Percentiles rank a stretch among this genome's conserved stretches.
Evolutionary conservation across 1,140 invertebrate species (phyloP).

Genomic region (Leptoteleia sp.): DNA sequence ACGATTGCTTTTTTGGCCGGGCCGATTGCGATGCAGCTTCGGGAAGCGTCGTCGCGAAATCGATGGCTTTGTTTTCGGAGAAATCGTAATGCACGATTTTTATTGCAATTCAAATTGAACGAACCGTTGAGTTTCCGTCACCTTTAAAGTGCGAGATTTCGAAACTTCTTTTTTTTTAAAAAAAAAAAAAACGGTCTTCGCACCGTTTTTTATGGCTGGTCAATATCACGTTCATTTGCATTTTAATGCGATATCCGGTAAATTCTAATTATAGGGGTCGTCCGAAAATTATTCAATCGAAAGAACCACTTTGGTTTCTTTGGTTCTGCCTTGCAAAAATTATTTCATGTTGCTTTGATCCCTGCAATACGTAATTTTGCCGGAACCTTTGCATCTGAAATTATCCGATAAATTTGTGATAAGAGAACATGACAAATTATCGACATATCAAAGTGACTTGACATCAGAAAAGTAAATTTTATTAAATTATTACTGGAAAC

Average conservation of each 20-base stretch:
- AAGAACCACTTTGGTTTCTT: too few relatives aligned
- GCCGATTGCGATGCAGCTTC: neutral
- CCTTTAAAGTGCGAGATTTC: conserved; percentile 14
- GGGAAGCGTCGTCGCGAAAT: conserved; percentile 4
- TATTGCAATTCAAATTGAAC: conserved; percentile 40
- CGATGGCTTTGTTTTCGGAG: conserved; percentile 26
- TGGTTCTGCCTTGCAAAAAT: too few relatives aligned
- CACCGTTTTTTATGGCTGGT: conserved; percentile 12
- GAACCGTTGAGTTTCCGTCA: conserved; percentile 3
- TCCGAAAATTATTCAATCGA: neutral
- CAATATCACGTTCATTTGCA: conserved; percentile 1
- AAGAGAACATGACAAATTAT: too few relatives aligned
- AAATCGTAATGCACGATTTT: conserved; percentile 48
- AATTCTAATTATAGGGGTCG: neutral
- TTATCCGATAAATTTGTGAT: too few relatives aligned
- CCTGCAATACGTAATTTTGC: too few relatives aligned
- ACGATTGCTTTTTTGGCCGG: neutral
- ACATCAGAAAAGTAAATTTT: too few relatives aligned
- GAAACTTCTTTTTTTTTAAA: conserved; percentile 21
- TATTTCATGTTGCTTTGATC: too few relatives aligned
- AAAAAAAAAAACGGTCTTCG: neutral
- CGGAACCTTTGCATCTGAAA: too few relatives aligned
- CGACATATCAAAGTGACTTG: too few relatives aligned
- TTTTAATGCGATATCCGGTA: neutral
- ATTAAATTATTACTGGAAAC: too few relatives aligned